A percentile compares a stretch with the other conserved stretches of the same genome.
Conservation (phyloP, 2,888 invertebrate species). For the Ferrisia virgata region DNA sequence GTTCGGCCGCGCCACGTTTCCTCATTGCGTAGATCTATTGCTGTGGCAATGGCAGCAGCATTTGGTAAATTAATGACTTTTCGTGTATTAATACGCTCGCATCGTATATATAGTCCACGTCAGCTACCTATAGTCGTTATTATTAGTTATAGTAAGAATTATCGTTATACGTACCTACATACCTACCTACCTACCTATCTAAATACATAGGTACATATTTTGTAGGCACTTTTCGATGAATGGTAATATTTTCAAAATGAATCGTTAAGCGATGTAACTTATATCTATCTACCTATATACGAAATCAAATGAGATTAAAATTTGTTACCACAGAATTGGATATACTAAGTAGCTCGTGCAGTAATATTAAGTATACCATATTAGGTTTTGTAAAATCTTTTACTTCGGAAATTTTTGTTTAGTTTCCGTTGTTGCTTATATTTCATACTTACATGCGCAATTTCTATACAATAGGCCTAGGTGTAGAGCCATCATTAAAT, state of each 20-base stretch:
- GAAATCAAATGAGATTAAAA: conserved; percentile 19
- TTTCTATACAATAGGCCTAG: conserved; percentile 3
- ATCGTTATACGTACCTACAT: not conserved
- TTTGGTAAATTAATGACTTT: not conserved
- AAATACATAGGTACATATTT: no score
- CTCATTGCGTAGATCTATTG: not conserved
- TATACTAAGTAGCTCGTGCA: not conserved
- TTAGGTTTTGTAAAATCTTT: conserved; percentile 4
- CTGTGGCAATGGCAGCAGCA: not conserved
- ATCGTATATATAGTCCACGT: not conserved
- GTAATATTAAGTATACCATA: conserved; percentile 16
- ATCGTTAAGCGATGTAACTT: no score
- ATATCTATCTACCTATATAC: not conserved
- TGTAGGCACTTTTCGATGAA: not conserved
- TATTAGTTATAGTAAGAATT: not conserved
- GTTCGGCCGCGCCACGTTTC: not conserved
- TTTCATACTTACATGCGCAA: conserved; percentile 12
- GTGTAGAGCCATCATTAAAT: conserved; percentile 7
- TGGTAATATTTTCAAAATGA: not conserved
- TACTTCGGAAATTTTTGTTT: conserved; percentile 23
- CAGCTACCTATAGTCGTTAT: not conserved
- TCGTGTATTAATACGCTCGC: not conserved
- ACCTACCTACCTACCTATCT: no score
- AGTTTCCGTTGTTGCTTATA: conserved; percentile 29
- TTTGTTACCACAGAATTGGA: conserved; percentile 9